A percentile compares a stretch with the other conserved stretches of the same genome.
Evolutionary conservation across 2,797 vertebrate species (phyloP).

Genomic region (Acridotheres tristis): DNA sequence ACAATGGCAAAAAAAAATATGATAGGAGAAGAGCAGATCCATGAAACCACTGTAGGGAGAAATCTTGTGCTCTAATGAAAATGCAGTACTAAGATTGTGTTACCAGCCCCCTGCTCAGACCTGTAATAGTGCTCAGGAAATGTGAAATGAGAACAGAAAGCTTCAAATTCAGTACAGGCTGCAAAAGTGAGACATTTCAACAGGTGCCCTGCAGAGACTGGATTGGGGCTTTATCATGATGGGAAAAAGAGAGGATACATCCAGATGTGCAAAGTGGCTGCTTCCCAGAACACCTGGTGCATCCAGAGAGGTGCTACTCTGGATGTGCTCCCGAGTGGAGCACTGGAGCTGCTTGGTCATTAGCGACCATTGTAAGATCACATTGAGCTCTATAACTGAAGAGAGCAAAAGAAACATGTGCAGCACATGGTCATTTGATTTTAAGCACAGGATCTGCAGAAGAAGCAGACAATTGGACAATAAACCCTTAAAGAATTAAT

Average conservation of each 20-base stretch:
- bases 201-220: neutral
- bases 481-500: neutral
- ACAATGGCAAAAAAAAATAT: neutral
- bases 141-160: constrained; percentile 1
- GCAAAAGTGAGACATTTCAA: neutral
- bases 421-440: neutral
- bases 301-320: neutral
- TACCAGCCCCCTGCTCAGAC: neutral
- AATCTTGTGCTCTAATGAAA: neutral
- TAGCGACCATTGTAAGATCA: neutral
- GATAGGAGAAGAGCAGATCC: neutral
- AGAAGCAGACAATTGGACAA: neutral
- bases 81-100: neutral
- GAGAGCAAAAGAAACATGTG: neutral
- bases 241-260: neutral
- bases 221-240: neutral
- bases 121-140: neutral
- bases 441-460: neutral
- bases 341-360: neutral
- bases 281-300: neutral
- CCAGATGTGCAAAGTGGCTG: neutral
- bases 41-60: neutral
- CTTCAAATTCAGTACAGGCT: constrained; percentile 28
- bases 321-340: fast-evolving
- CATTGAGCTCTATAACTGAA: neutral